A percentile compares a stretch with the other conserved stretches of the same genome.
Conservation (phyloP, 1,140 invertebrate genomes). For the Babylonia areolata region DNA sequence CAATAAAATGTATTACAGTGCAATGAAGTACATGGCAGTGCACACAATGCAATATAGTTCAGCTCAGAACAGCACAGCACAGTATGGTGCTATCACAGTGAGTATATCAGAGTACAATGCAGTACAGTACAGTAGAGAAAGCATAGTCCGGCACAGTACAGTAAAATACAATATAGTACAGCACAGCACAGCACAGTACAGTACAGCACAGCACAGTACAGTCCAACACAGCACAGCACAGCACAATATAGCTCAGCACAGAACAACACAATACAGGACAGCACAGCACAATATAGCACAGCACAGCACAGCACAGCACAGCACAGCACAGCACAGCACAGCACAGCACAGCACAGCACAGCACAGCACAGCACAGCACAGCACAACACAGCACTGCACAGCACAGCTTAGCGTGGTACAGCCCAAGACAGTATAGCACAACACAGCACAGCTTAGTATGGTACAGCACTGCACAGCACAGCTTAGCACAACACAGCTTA, state of each 20-base stretch:
- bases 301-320: conserved; percentile 1
- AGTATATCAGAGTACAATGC: not conserved
- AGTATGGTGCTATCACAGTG: not conserved
- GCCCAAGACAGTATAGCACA: not conserved
- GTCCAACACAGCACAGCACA: not conserved
- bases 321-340: not conserved
- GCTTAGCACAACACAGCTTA: not conserved
- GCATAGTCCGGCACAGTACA: not conserved
- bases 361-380: not conserved
- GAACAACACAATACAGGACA: not conserved
- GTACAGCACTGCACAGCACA: not conserved
- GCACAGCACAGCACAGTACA: not conserved
- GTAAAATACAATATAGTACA: not conserved
- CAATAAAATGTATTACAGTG: not conserved
- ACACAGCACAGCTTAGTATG: not conserved
- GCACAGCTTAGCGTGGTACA: not conserved
- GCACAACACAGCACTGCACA: not conserved
- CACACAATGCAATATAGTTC: not conserved
- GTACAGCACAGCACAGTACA: not conserved
- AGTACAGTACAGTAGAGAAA: conserved; percentile 14
- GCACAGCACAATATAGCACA: not conserved
- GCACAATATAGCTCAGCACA: not conserved
- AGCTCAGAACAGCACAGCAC: not conserved
- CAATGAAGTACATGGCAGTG: not conserved
- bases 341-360: not conserved